Conservation (phyloP, 1,140 invertebrate species). For the Euura saliciscinereae region DNA sequence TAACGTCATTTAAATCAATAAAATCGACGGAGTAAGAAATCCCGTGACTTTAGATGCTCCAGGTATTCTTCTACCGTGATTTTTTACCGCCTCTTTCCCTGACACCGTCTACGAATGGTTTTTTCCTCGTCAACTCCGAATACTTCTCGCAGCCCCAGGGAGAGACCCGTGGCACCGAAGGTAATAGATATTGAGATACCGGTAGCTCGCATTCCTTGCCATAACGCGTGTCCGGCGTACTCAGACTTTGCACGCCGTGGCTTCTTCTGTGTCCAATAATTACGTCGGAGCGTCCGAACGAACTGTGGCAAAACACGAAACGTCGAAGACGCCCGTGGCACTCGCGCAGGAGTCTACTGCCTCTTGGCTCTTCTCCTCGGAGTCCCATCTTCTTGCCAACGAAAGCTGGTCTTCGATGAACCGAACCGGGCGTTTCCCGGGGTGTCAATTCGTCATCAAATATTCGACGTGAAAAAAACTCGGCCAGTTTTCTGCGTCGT, state of each 20-base stretch:
- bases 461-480: neutral
- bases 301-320: neutral
- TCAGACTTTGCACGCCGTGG: neutral
- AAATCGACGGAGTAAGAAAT: no score
- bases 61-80: no score
- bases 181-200: neutral
- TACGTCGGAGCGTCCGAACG: neutral
- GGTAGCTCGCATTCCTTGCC: neutral
- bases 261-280: conserved; percentile 7
- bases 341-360: neutral
- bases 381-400: neutral
- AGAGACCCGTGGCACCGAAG: neutral
- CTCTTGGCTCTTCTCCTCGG: neutral
- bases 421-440: neutral
- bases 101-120: neutral
- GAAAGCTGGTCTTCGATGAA: neutral
- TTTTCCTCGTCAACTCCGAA: neutral
- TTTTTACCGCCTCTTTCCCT: neutral
- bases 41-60: no score
- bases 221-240: neutral
- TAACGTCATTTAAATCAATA: no score
- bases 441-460: conserved; percentile 4
- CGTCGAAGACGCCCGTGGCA: neutral
- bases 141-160: neutral
- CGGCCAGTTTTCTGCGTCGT: neutral